These are phyloP conservation scores for Apodemia duryi DNA, from an alignment of 2,888 invertebrate genomes.

Conservation along the genomic window DNA sequence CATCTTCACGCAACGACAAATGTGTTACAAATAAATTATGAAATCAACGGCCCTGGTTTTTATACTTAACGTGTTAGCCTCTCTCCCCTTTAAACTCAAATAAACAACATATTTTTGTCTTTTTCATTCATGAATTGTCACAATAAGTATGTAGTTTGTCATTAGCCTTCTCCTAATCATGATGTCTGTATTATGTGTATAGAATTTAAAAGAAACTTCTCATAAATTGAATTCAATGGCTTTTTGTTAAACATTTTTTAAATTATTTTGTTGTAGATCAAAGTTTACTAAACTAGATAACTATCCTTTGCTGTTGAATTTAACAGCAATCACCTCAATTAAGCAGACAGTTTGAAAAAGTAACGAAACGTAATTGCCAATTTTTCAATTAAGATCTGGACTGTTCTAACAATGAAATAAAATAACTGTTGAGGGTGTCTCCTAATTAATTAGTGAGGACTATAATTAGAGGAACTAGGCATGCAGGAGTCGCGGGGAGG, in stretches of 20 bases:
- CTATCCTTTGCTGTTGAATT: not conserved
- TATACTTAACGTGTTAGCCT: constrained; percentile 55
- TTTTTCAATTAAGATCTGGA: constrained; percentile 36
- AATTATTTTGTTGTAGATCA: not conserved
- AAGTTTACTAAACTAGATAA: not conserved
- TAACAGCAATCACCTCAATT: constrained; percentile 15
- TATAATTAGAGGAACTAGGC: constrained; percentile 57
- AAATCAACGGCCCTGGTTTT: constrained; percentile 74
- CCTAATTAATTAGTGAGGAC: constrained; percentile 61
- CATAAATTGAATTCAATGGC: constrained; percentile 35
- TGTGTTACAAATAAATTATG: constrained; percentile 79
- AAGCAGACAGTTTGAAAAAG: constrained; percentile 25
- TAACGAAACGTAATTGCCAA: constrained; percentile 33
- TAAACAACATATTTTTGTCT: constrained; percentile 41
- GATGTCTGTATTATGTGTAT: constrained; percentile 62
- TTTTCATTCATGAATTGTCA: constrained; percentile 55
- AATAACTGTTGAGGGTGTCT: constrained; percentile 37
- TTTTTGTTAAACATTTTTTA: not conserved
- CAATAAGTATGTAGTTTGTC: constrained; percentile 60
- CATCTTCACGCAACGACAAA: constrained; percentile 79
- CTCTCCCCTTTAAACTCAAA: constrained; percentile 43
- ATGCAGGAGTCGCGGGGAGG: constrained; percentile 51
- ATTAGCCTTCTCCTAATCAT: constrained; percentile 62
- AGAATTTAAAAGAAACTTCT: constrained; percentile 35
- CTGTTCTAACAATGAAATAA: constrained; percentile 35